phyloP scores from a whole-genome alignment of 2,797 vertebrate species.

The Percopsis omiscomaycus region DNA sequence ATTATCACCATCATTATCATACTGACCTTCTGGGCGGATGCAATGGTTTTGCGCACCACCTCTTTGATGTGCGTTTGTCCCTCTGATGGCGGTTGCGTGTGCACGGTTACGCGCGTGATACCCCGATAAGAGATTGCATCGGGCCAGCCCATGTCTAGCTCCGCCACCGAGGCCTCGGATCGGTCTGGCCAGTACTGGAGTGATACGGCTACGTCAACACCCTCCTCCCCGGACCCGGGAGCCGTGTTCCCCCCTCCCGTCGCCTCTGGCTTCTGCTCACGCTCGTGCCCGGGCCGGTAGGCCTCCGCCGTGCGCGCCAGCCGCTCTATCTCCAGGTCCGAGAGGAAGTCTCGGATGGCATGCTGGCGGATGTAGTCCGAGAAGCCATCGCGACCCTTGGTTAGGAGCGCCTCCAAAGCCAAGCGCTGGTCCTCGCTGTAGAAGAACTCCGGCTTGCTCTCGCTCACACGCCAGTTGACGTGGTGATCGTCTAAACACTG shows the following conservation, averaged over 20 bases:
- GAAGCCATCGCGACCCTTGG: constrained; percentile 82
- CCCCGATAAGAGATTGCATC: constrained; percentile 89
- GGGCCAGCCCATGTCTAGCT: constrained; percentile 95
- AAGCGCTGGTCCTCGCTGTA: constrained; percentile 94
- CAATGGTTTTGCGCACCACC: constrained; percentile 92
- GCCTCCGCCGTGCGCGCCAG: constrained; percentile 77
- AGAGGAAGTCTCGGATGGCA: constrained; percentile 88
- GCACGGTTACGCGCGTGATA: constrained; percentile 90
- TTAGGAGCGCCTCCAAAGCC: constrained; percentile 85
- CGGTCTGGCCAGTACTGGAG: constrained; percentile 96
- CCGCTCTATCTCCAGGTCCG: constrained; percentile 84
- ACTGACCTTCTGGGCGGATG: constrained; percentile 88
- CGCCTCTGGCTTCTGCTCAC: constrained; percentile 57
- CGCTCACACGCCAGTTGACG: constrained; percentile 92
- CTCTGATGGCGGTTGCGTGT: constrained; percentile 92
- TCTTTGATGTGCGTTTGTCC: constrained; percentile 94
- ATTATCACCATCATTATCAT: not conserved
- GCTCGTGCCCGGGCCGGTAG: constrained; percentile 83
- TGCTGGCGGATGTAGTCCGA: constrained; percentile 75
- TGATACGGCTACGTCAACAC: constrained; percentile 78
- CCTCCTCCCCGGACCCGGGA: constrained; percentile 54
- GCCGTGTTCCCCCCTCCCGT: constrained; percentile 51
- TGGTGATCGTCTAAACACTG: constrained; percentile 93
- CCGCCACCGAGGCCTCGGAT: constrained; percentile 89
- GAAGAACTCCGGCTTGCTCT: constrained; percentile 95